A percentile compares a stretch with the other conserved stretches of the same genome.
These are phyloP conservation scores for Xiphorhynchus elegans DNA, from an alignment of 2,113 vertebrate genomes.

Conservation along the genomic window DNA sequence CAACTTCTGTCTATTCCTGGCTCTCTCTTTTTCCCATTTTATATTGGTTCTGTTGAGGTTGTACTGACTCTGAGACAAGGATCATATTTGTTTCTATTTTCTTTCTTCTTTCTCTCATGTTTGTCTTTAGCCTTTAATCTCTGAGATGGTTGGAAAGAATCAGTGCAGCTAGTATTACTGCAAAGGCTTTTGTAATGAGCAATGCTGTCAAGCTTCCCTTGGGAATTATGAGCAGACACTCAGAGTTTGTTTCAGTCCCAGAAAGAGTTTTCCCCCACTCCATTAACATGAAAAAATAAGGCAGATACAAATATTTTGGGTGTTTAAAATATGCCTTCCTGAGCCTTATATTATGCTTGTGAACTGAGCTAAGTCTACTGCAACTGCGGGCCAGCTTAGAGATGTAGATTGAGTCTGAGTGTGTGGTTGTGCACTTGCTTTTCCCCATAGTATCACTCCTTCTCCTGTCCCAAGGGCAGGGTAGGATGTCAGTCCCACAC, in stretches of 20 bases:
- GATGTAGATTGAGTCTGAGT: not conserved
- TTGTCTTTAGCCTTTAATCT: not conserved
- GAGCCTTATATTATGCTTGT: not conserved
- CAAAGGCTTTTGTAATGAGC: not conserved
- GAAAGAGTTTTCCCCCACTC: fast-evolving
- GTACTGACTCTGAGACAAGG: not conserved
- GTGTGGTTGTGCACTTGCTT: not conserved
- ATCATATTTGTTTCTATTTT: not conserved
- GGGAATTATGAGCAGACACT: not conserved
- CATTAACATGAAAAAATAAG: not conserved
- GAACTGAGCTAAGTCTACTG: not conserved
- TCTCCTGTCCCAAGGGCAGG: not conserved
- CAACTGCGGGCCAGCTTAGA: not conserved
- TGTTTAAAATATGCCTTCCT: not conserved
- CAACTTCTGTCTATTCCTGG: fast-evolving
- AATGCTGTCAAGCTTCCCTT: not conserved
- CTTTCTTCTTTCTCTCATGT: not conserved
- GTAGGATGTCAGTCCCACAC: not conserved
- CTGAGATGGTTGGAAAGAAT: not conserved
- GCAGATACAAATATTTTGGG: fast-evolving
- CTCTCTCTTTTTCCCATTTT: not conserved
- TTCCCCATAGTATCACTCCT: not conserved
- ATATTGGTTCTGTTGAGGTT: not conserved
- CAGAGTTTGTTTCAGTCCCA: not conserved
- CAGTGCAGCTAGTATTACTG: not conserved